phyloP scores from a whole-genome alignment of 2,113 vertebrate genomes.

The Petaurus breviceps region DNA sequence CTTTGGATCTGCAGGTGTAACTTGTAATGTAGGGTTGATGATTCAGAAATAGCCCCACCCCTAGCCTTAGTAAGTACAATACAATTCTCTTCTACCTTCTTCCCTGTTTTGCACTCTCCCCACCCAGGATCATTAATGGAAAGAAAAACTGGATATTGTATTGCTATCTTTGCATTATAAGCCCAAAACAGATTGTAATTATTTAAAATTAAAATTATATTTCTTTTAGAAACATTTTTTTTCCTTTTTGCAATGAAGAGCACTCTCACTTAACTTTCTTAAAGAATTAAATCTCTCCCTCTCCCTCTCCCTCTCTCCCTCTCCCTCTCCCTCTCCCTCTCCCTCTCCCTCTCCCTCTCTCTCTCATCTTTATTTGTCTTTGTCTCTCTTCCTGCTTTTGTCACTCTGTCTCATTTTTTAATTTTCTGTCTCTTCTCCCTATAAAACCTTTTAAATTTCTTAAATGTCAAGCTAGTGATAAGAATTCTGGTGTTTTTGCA shows the following conservation, averaged over 20 bases:
- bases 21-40: neutral
- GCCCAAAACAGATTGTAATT: rapidly evolving
- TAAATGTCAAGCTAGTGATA: neutral
- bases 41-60: neutral
- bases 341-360: neutral
- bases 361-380: neutral
- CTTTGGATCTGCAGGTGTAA: constrained; percentile 18
- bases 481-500: neutral
- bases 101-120: neutral
- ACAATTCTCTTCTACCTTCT: rapidly evolving
- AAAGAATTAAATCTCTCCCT: neutral
- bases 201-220: neutral
- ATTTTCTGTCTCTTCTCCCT: neutral
- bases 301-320: neutral
- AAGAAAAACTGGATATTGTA: rapidly evolving
- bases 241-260: neutral
- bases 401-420: neutral
- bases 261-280: neutral
- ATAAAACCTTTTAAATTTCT: neutral
- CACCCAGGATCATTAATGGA: neutral
- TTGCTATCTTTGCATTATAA: rapidly evolving
- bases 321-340: neutral
- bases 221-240: neutral
- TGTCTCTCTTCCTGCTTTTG: neutral
- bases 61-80: neutral